Evolutionary conservation across 2,113 vertebrate genomes (phyloP).

Genomic region (Trogon melanurus): DNA sequence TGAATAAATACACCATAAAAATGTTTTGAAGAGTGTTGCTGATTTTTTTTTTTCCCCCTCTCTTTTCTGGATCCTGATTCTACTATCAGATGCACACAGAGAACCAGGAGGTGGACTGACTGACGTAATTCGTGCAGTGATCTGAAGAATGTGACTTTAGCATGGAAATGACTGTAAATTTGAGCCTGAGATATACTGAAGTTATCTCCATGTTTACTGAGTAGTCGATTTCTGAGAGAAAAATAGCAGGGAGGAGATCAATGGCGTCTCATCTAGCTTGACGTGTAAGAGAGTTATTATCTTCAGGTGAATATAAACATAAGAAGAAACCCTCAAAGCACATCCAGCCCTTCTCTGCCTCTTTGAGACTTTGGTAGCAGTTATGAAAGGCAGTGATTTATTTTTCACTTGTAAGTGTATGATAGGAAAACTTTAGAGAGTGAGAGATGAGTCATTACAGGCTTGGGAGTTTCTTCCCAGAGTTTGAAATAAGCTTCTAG

Average conservation of each 20-base stretch:
- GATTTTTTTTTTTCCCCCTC: background rate
- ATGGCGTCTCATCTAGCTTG: slow-evolving; percentile 8
- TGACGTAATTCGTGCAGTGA: background rate
- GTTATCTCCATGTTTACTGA: background rate
- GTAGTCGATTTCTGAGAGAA: background rate
- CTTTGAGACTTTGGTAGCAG: slow-evolving; percentile 8
- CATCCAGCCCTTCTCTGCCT: background rate
- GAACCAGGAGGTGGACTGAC: background rate
- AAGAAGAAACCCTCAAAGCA: background rate
- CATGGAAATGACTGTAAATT: background rate
- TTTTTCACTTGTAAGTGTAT: background rate
- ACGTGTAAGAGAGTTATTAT: background rate
- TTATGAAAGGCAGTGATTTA: slow-evolving; percentile 20
- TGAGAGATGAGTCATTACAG: slow-evolving; percentile 42
- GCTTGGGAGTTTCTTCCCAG: background rate
- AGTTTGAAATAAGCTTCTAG: slow-evolving; percentile 19
- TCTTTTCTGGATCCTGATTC: background rate
- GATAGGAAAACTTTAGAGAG: slow-evolving; percentile 13
- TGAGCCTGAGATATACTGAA: background rate
- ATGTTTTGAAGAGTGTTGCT: background rate
- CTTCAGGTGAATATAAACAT: slow-evolving; percentile 36
- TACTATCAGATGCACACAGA: background rate
- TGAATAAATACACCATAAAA: background rate
- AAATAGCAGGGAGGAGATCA: slow-evolving; percentile 28
- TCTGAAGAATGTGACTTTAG: slow-evolving; percentile 18